A percentile compares a stretch with the other conserved stretches of the same genome.
Evolutionary conservation across 1,140 invertebrate genomes (phyloP).

Genomic region (Pseudachorutes palmiensis): DNA sequence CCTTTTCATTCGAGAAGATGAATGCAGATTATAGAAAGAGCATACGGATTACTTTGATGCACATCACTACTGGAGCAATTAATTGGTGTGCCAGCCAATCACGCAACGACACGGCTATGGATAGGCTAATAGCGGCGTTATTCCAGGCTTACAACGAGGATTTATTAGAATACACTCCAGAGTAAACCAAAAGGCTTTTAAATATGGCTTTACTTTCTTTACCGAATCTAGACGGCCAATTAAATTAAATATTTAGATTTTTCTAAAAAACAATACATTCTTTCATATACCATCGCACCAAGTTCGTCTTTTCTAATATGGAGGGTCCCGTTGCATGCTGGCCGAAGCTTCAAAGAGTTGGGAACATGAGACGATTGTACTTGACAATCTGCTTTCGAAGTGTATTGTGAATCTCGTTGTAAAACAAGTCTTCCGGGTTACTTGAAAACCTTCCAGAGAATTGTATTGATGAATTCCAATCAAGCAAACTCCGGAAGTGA

Average conservation of each 20-base stretch:
- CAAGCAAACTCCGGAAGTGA: slow-evolving; percentile 29
- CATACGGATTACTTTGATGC: background rate
- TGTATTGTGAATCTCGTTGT: slow-evolving; percentile 26
- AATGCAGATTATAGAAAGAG: slow-evolving; percentile 10
- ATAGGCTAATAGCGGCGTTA: background rate
- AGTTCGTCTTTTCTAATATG: too few species aligned
- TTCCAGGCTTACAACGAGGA: slow-evolving; percentile 8
- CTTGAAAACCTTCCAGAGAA: slow-evolving; percentile 17
- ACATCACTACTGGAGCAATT: slow-evolving; percentile 14
- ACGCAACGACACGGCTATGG: background rate
- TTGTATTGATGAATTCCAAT: slow-evolving; percentile 24
- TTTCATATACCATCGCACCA: too few species aligned
- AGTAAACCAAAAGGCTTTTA: too few species aligned
- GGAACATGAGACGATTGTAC: too few species aligned
- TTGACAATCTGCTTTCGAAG: slow-evolving; percentile 18
- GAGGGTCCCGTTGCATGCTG: too few species aligned
- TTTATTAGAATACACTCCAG: background rate
- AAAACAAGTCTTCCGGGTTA: slow-evolving; percentile 19
- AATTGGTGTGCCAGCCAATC: slow-evolving; percentile 3
- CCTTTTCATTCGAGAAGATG: slow-evolving; percentile 14
- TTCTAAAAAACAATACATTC: too few species aligned
- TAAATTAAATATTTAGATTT: too few species aligned
- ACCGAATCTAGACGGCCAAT: too few species aligned
- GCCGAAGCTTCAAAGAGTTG: too few species aligned
- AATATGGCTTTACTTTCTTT: too few species aligned